phyloP scores from a whole-genome alignment of 1,140 invertebrate species.

The Cotesia typhae region DNA sequence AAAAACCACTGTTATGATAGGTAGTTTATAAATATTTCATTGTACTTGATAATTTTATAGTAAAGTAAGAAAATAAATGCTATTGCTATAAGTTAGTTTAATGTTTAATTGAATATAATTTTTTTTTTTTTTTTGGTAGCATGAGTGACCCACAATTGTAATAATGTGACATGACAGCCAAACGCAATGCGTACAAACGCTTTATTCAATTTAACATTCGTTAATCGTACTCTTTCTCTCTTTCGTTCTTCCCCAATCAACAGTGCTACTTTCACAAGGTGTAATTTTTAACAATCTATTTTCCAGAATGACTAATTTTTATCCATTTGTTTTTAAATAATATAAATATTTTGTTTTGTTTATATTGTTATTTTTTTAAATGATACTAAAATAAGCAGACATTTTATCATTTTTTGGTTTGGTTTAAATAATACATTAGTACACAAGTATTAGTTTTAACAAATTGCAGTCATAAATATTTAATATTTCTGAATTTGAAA shows the following conservation, averaged over 20 bases:
- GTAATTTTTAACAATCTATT: conserved; percentile 36
- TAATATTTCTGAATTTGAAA: no score
- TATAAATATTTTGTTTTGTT: background rate
- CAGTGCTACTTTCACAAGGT: conserved; percentile 43
- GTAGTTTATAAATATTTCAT: no score
- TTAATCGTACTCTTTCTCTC: conserved; percentile 36
- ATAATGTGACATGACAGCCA: conserved; percentile 28
- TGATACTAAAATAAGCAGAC: no score
- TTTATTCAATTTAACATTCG: conserved; percentile 44
- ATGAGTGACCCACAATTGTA: conserved; percentile 33
- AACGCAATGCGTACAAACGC: conserved; percentile 9
- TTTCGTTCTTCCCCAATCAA: conserved; percentile 28
- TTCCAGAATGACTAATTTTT: conserved; percentile 10
- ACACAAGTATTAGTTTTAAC: no score
- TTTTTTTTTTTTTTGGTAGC: conserved; percentile 21
- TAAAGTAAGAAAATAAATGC: background rate
- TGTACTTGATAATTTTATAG: no score
- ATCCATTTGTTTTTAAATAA: background rate
- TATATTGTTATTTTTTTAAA: background rate
- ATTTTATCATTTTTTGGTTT: no score
- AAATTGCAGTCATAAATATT: no score
- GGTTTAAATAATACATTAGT: no score
- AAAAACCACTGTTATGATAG: no score
- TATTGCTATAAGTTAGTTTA: background rate
- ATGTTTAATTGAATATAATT: background rate